Percentiles rank a stretch among this genome's conserved stretches.
These are phyloP conservation scores for Macrosiphum euphorbiae DNA, from an alignment of 2,888 invertebrate species.

Conservation along the genomic window DNA sequence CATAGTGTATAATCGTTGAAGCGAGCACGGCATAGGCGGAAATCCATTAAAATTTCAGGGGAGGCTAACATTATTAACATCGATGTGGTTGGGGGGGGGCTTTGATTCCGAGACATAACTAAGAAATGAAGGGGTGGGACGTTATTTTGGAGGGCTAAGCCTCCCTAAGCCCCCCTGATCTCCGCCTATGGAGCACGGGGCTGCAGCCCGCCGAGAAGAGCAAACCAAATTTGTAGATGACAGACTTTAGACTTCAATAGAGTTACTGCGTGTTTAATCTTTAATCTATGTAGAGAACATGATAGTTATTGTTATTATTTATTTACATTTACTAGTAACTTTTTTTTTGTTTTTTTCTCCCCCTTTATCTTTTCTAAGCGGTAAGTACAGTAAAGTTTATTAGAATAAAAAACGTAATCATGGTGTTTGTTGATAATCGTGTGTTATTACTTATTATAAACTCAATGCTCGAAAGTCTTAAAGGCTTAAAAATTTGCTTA, in stretches of 20 bases:
- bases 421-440: background rate
- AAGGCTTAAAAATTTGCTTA: background rate
- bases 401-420: background rate
- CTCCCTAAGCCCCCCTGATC: no score
- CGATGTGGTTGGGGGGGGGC: no score
- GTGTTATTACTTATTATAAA: background rate
- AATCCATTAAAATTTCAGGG: no score
- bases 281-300: background rate
- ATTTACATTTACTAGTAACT: background rate
- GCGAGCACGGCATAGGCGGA: no score
- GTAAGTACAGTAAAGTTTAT: background rate
- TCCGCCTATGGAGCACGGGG: background rate
- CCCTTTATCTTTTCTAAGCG: background rate
- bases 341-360: background rate
- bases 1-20: no score
- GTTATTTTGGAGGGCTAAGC: no score
- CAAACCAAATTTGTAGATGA: background rate
- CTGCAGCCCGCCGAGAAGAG: background rate
- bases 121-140: no score
- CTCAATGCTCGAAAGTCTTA: background rate
- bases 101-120: no score
- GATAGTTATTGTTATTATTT: background rate
- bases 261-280: background rate
- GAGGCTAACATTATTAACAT: no score
- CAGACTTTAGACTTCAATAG: background rate